Percentiles rank a stretch among this genome's conserved stretches.
Evolutionary conservation across 92 coral and sea anemone genomes (phyloP).

Genomic region (Ricordea florida): DNA sequence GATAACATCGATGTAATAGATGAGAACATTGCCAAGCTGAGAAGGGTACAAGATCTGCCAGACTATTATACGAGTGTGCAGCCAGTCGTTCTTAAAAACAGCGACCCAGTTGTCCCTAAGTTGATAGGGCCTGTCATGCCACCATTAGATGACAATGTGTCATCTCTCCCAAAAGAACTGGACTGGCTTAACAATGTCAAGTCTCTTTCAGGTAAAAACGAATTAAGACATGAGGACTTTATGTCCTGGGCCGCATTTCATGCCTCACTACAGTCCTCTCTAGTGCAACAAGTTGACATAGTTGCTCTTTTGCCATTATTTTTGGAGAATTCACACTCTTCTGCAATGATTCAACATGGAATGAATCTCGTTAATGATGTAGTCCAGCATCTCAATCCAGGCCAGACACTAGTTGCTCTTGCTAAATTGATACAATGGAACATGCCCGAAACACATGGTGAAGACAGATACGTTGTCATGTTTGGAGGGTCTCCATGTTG

Average conservation of each 20-base stretch:
- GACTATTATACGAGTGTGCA: slow-evolving; percentile 30
- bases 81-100: slow-evolving; percentile 19
- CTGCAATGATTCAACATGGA: slow-evolving; percentile 40
- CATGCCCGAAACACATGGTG: slow-evolving; percentile 43
- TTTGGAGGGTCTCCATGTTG: slow-evolving; percentile 55
- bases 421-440: slow-evolving; percentile 51
- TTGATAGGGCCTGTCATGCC: slow-evolving; percentile 35
- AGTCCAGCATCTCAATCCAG: slow-evolving; percentile 41
- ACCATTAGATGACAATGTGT: slow-evolving; percentile 15
- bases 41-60: slow-evolving; percentile 26
- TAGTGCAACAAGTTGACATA: slow-evolving; percentile 8
- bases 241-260: slow-evolving; percentile 67
- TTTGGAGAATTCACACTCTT: slow-evolving; percentile 35
- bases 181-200: slow-evolving; percentile 55
- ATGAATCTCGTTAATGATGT: slow-evolving; percentile 38
- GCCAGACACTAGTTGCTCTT: slow-evolving; percentile 47
- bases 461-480: slow-evolving; percentile 33
- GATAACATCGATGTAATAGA: slow-evolving; percentile 51
- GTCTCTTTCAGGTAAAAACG: slow-evolving; percentile 23
- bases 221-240: slow-evolving; percentile 23
- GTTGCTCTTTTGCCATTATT: slow-evolving; percentile 32
- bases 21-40: not conserved
- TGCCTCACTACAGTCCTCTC: slow-evolving; percentile 39
- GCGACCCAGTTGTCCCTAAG: slow-evolving; percentile 26
- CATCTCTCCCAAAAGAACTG: slow-evolving; percentile 40